Percentiles rank a stretch among this genome's conserved stretches.
phyloP scores from a whole-genome alignment of 2,113 vertebrate species.

The Tetrao urogallus region DNA sequence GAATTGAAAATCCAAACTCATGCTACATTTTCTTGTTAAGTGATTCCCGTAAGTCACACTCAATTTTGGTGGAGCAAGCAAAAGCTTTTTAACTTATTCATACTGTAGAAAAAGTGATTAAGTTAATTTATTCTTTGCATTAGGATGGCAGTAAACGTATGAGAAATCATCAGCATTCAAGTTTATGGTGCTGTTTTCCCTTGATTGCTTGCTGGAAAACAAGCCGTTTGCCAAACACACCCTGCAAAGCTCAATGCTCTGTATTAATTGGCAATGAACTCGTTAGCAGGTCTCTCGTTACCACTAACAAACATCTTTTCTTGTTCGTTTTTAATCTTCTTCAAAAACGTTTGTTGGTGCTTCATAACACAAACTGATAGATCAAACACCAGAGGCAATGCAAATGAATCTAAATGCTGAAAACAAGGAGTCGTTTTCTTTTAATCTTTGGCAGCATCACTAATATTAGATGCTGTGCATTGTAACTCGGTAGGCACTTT shows the following conservation, averaged over 20 bases:
- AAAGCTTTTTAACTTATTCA: not conserved
- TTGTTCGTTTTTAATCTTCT: slow-evolving; percentile 29
- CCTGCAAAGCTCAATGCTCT: not conserved
- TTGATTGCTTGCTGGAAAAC: not conserved
- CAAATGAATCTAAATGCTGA: slow-evolving; percentile 54
- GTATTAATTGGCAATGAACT: slow-evolving; percentile 22
- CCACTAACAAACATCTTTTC: not conserved
- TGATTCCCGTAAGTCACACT: not conserved
- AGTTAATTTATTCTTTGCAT: not conserved
- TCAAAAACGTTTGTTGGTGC: slow-evolving; percentile 46
- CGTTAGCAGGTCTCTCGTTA: not conserved
- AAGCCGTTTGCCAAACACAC: not conserved
- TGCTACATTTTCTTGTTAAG: not conserved
- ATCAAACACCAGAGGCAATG: slow-evolving; percentile 58
- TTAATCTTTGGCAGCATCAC: slow-evolving; percentile 28
- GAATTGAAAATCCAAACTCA: not conserved
- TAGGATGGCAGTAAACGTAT: not conserved
- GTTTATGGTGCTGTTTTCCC: not conserved
- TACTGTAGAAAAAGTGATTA: not conserved
- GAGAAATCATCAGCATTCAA: not conserved
- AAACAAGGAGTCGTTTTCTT: slow-evolving; percentile 28
- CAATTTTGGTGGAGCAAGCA: not conserved
- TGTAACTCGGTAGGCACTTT: not conserved
- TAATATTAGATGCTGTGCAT: slow-evolving; percentile 6
- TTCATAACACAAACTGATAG: slow-evolving; percentile 60